Conservation (phyloP, 2,797 vertebrate species). For the Orientallactaga sibirica region DNA sequence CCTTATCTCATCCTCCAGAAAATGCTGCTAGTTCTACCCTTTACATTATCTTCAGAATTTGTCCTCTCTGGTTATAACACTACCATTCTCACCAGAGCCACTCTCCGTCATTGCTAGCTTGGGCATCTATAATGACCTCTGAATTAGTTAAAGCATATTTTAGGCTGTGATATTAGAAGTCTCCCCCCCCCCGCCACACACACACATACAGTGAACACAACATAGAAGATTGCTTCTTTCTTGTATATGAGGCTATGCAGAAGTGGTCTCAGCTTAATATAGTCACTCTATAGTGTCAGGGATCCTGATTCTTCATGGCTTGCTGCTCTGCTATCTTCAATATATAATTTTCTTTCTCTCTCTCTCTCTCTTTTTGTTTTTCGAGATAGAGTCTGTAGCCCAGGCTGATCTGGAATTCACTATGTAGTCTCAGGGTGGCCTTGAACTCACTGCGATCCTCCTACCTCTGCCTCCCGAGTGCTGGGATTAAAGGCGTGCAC, state of each 20-base stretch:
- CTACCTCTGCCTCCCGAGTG: no score
- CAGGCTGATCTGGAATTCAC: no score
- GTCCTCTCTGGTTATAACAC: background rate
- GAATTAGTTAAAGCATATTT: background rate
- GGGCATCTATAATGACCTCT: background rate
- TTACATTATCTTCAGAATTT: constrained; percentile 31
- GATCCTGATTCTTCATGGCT: background rate
- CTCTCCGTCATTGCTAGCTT: background rate
- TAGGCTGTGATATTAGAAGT: background rate
- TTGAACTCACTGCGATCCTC: no score
- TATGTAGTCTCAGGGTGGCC: no score
- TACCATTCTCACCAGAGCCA: background rate
- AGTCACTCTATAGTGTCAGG: background rate
- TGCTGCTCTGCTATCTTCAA: constrained; percentile 35
- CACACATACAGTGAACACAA: background rate
- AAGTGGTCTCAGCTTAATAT: background rate
- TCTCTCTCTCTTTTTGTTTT: no score
- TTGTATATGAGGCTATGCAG: background rate
- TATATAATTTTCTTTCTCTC: background rate
- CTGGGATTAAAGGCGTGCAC: no score
- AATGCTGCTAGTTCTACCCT: background rate
- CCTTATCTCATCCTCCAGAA: background rate
- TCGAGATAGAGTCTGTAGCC: no score
- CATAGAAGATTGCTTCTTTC: constrained; percentile 3
- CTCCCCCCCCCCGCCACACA: background rate